Conservation (phyloP, 2,113 vertebrate genomes). For the Pygoscelis antarcticus region DNA sequence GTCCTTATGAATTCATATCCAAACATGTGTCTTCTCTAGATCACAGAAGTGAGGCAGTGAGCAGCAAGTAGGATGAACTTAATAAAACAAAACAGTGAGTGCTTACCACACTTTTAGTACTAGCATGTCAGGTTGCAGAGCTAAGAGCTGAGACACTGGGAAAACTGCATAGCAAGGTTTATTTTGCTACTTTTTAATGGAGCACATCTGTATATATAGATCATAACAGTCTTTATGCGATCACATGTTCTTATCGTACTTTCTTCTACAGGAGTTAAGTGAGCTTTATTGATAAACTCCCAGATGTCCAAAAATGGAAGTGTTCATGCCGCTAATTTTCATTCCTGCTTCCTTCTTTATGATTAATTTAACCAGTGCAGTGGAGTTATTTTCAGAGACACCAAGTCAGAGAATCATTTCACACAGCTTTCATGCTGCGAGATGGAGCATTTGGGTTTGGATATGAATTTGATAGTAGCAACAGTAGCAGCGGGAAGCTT, state of each 20-base stretch:
- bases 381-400: slow-evolving; percentile 13
- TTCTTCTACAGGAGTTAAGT: not conserved
- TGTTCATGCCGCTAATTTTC: not conserved
- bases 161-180: not conserved
- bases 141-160: not conserved
- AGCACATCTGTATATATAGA: not conserved
- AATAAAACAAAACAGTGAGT: not conserved
- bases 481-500: slow-evolving; percentile 6
- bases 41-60: not conserved
- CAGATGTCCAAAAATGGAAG: not conserved
- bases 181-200: not conserved
- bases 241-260: not conserved
- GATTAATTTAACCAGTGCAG: not conserved
- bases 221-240: not conserved
- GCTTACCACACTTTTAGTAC: not conserved
- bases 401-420: not conserved
- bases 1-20: not conserved
- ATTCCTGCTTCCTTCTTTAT: not conserved
- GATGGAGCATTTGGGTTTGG: slow-evolving; percentile 33
- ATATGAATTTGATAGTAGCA: slow-evolving; percentile 40
- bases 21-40: not conserved
- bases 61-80: not conserved
- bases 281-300: not conserved
- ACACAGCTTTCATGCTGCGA: slow-evolving; percentile 9
- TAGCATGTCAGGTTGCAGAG: not conserved